Percentiles rank a stretch among this genome's conserved stretches.
phyloP scores from a whole-genome alignment of 1,140 invertebrate species.

The Lerema accius region DNA sequence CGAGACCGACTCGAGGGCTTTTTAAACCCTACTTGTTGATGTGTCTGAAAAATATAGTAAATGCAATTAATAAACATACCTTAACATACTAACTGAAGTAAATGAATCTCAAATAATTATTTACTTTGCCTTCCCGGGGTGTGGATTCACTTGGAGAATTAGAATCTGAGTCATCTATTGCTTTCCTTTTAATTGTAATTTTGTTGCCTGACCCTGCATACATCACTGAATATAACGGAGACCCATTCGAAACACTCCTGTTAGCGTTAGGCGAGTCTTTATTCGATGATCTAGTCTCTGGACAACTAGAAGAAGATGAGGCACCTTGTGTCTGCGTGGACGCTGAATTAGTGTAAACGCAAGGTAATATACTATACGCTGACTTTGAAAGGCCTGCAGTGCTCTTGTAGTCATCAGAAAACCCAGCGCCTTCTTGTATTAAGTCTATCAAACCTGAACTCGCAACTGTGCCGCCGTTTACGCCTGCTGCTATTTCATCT shows the following conservation, averaged over 20 bases:
- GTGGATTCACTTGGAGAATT: constrained; percentile 48
- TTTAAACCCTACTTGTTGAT: constrained; percentile 79
- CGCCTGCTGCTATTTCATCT: constrained; percentile 73
- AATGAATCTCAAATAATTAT: constrained; percentile 18
- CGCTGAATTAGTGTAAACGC: constrained; percentile 87
- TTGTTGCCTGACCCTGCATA: constrained; percentile 91
- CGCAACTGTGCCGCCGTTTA: constrained; percentile 79
- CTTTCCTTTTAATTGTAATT: constrained; percentile 92
- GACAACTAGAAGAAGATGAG: constrained; percentile 55
- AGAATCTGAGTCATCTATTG: constrained; percentile 81
- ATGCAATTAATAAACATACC: no score
- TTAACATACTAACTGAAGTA: no score
- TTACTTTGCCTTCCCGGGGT: constrained; percentile 67
- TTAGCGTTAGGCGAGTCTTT: constrained; percentile 79
- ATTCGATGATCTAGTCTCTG: constrained; percentile 62
- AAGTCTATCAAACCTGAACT: constrained; percentile 87
- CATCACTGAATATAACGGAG: constrained; percentile 90
- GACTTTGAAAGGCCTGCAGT: constrained; percentile 87
- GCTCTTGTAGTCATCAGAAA: constrained; percentile 90
- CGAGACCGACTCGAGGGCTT: constrained; percentile 80
- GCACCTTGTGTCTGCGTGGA: constrained; percentile 86
- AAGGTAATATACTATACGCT: constrained; percentile 88
- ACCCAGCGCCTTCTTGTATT: constrained; percentile 90
- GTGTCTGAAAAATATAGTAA: constrained; percentile 58
- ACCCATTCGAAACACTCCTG: constrained; percentile 86